These are phyloP conservation scores for Cataglyphis altisquamis DNA, from an alignment of 2,888 invertebrate species.

Conservation along the genomic window DNA sequence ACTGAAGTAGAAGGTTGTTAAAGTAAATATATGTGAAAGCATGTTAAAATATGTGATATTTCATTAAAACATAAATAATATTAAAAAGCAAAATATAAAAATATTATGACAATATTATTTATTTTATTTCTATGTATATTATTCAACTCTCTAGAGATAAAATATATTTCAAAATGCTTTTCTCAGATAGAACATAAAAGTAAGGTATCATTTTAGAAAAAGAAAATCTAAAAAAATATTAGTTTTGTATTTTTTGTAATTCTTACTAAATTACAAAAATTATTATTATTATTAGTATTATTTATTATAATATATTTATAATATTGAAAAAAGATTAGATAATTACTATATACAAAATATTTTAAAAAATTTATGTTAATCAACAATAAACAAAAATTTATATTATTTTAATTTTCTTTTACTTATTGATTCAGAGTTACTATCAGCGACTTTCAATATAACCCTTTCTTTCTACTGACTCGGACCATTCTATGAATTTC, in stretches of 20 bases:
- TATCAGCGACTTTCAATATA: conserved; percentile 48
- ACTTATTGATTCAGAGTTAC: not conserved
- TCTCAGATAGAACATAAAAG: not conserved
- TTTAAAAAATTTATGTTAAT: not conserved
- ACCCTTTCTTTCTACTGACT: conserved; percentile 14
- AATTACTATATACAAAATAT: not conserved
- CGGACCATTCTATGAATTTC: conserved; percentile 20
- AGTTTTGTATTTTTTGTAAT: not conserved
- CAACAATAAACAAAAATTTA: not conserved
- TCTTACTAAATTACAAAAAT: not conserved
- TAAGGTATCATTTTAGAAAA: not conserved
- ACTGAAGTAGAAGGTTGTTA: not conserved
- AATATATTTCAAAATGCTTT: conserved; percentile 7
- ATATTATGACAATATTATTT: not conserved
- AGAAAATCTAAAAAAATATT: not conserved
- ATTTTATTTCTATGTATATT: not conserved
- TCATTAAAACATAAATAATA: conserved; percentile 13
- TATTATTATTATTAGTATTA: too few species aligned
- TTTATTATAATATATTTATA: not conserved
- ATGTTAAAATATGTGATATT: conserved; percentile 30
- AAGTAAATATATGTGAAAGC: not conserved
- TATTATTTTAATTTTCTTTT: conserved; percentile 17
- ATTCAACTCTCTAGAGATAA: not conserved
- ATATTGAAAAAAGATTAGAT: conserved; percentile 14
- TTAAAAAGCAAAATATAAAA: conserved; percentile 29